Evolutionary conservation across 2,113 vertebrate genomes (phyloP), one percentile per base, ranked within the genome.

Genomic region (western clawed frog (Xenopus tropicalis)): DNA sequence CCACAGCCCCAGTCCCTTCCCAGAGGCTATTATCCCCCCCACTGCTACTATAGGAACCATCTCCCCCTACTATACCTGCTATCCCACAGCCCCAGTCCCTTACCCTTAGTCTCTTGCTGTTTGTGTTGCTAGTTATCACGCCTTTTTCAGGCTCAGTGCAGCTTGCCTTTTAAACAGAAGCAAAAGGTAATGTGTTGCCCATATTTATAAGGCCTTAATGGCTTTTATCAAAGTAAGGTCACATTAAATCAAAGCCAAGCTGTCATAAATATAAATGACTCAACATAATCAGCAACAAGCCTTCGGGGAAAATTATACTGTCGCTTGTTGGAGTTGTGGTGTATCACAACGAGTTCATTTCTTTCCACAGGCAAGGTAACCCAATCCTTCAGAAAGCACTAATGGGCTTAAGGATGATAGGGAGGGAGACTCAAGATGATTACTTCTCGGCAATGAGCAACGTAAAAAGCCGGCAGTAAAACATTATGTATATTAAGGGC

Each of bases 261-360:
- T 86, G 85, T 89, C 86, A 89, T 87, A 85, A 89, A 88, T 88
- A 88, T 84, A 88, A 89, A 91, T 85, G 86, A 87, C 85, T 90
- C 62, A 20, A 89, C 87, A 82, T 70, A 81, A 83, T 84, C 82
- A 82, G 87, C 83, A 89, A 89, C 87, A 87, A 88, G 85, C 86
- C 89, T 87, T 85, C 54, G 0, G 85, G 86, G 86, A 80, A 88
- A 89, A 88, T 87, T 83, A 88, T 88, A 89, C 81, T 85, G 84
- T 89, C 81, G 84, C 84, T 83, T 82, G 80, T 79, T 83, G 82
- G 81, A 83, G 87, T 87, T 88, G 88, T 80, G 83, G 85, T 86
- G 82, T 88, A 88, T 88, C 86, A 88, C 82, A 84, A 69, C 23
- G 58, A 87, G 84, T 69, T 84, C 85, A 79, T 82, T 87, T 84